phyloP scores from a whole-genome alignment of 2,797 vertebrate genomes.

The Spinus pinus region DNA sequence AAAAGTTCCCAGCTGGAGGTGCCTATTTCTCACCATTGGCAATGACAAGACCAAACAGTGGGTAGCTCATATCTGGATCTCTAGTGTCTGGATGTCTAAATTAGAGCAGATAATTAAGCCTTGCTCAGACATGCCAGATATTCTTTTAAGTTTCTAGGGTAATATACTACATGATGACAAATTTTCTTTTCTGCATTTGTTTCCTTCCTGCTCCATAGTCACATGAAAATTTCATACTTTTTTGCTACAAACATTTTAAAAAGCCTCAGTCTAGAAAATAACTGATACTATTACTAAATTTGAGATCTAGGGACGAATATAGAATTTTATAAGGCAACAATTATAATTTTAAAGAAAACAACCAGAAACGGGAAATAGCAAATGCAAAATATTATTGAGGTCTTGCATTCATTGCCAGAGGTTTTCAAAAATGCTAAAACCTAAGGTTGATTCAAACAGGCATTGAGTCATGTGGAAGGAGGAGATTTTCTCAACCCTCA shows the following conservation, averaged over 20 bases:
- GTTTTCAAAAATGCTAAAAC: not conserved
- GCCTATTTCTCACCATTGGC: not conserved
- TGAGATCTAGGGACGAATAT: not conserved
- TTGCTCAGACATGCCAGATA: not conserved
- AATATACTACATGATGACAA: not conserved
- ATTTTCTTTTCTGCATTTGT: not conserved
- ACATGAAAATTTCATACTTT: not conserved
- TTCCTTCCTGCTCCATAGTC: not conserved
- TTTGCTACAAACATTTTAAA: not conserved
- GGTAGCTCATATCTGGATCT: not conserved
- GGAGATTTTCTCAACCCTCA: not conserved
- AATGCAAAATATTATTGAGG: not conserved
- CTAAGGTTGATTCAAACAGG: not conserved
- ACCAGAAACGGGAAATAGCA: not conserved
- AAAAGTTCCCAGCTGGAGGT: not conserved
- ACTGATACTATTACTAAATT: not conserved
- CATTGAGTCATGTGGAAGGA: not conserved
- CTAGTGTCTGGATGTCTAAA: not conserved
- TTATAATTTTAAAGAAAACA: not conserved
- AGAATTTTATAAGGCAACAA: not conserved
- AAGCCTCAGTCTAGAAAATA: not conserved
- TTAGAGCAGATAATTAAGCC: not conserved
- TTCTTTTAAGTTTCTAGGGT: not conserved
- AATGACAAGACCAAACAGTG: not conserved
- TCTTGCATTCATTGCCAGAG: not conserved